A percentile compares a stretch with the other conserved stretches of the same genome.
Evolutionary conservation across 2,797 vertebrate species (phyloP).

Genomic region (Gadopsis bispinosus): DNA sequence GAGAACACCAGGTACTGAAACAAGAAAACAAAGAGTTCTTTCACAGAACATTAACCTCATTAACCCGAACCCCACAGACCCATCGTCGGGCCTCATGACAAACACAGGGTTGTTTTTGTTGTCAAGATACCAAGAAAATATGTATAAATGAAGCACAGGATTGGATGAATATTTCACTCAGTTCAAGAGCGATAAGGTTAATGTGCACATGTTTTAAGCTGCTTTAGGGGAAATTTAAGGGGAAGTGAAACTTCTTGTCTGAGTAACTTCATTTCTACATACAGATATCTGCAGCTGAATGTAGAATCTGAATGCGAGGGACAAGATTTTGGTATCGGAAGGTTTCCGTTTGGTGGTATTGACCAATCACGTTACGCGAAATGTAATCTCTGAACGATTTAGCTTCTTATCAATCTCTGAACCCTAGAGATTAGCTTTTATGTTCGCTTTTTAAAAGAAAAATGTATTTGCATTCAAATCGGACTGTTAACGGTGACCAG

Average conservation of each 20-base stretch:
- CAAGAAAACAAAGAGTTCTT: conserved; percentile 41
- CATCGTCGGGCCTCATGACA: conserved; percentile 16
- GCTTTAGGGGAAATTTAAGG: background rate
- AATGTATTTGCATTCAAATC: background rate
- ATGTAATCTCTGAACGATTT: no score
- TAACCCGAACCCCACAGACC: conserved; percentile 42
- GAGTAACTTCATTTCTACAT: no score
- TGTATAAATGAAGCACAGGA: background rate
- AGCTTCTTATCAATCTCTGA: no score
- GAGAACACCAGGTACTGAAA: conserved; percentile 41
- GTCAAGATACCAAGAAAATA: conserved; percentile 9
- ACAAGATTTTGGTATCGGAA: no score
- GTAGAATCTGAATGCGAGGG: no score
- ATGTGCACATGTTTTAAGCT: no score
- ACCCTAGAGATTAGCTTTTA: no score
- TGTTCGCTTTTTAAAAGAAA: no score
- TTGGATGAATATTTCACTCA: background rate
- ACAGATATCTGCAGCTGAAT: no score
- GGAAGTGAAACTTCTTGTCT: background rate
- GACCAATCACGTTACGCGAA: no score
- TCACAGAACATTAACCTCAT: conserved; percentile 56
- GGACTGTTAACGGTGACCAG: no score
- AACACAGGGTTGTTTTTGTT: conserved; percentile 12
- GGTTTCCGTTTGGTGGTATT: no score
- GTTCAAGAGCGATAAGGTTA: background rate